Base-by-base conservation (phyloP, 1,140 invertebrate genomes). In the Antheraea mylitta region DNA sequence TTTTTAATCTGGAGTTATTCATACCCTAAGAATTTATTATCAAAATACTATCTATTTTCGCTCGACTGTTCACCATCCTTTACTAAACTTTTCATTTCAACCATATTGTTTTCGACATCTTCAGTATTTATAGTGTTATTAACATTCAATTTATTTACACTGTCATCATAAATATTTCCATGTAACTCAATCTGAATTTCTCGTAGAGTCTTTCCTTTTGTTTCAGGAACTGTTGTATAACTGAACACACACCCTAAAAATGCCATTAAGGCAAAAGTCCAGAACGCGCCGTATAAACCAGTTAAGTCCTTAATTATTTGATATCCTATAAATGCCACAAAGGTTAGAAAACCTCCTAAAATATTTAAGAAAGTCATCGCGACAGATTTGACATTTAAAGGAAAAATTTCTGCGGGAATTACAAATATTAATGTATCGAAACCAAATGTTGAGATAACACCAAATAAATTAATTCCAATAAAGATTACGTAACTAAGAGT, bases 121-220 rank as follows among this genome's bases (percentile, higher is more conserved):
- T 30, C 60, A 61, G 11, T 30, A 30, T 30, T 30, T 30, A 30
- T 4, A 19, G 11, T 36, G 5, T 13, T 53, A 16, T 53, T 53
- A 16, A 53, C 45, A 53, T 64, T 18, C 5, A n/a, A 38, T n/a
- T 64, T 42, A 18, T 64, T 36, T 64, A 18, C 18, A 18, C 9
- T 42, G 0, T 58, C 65, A 22, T 70, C 68, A 64, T 83, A 79
- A 9, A 77, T 18, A 60, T 75, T 72, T 2, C 83, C 84, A 61
- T 83, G 81, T 37, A 89, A 74, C 7, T 83, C 66, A 7, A 92
- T 78, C 68, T 95, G 94, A 71, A 96, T 95, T 74, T 97, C 95
- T 53, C 95, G 88, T 45, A 96, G 83, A 22, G 91, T 94, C 78
- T 94, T 95, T 0, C 95, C 94, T 76, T 95, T 96, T 0, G 96